Conservation (phyloP, 2,113 vertebrate species). For the Indicator maculatus region DNA sequence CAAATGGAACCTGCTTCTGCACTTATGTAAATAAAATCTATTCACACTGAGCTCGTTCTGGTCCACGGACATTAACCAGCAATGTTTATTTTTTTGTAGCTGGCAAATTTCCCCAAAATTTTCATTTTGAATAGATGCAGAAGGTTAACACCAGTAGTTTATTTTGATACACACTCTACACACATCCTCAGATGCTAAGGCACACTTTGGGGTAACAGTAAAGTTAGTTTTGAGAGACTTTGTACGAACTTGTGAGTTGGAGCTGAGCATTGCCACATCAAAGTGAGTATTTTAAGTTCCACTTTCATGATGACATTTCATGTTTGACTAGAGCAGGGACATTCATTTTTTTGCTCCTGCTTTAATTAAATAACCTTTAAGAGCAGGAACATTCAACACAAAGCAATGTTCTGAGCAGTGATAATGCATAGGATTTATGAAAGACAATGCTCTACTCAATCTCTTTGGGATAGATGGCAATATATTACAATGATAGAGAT, state of each 20-base stretch:
- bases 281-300: constrained; percentile 1
- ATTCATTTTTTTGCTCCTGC: constrained; percentile 29
- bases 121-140: constrained; percentile 62
- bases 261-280: constrained; percentile 5
- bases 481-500: background rate
- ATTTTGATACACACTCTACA: constrained; percentile 46
- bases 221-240: background rate
- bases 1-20: constrained; percentile 66
- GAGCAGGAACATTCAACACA: background rate
- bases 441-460: background rate
- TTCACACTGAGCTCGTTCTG: constrained; percentile 51
- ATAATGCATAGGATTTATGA: background rate
- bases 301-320: constrained; percentile 20
- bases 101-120: constrained; percentile 69
- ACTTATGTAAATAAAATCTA: constrained; percentile 68
- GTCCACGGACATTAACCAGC: constrained; percentile 61
- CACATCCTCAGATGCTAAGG: background rate
- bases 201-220: background rate
- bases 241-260: background rate
- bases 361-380: constrained; percentile 52
- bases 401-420: background rate
- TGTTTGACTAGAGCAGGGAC: background rate
- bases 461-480: background rate
- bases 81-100: constrained; percentile 65
- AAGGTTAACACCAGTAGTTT: constrained; percentile 57